phyloP scores from a whole-genome alignment of 2,113 vertebrate genomes.

The Smithornis capensis region DNA sequence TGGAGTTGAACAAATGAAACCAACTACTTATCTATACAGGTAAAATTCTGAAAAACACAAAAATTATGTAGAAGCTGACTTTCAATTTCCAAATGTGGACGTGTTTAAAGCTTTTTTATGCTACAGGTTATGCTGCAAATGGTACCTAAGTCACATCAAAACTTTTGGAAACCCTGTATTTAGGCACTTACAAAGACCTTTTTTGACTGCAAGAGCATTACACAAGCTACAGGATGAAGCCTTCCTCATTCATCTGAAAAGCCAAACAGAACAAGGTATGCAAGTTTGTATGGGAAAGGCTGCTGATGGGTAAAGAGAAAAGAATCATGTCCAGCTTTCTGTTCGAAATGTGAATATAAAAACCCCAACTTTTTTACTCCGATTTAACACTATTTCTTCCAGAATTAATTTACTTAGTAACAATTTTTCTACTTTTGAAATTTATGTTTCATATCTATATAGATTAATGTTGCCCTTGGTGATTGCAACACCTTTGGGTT shows the following conservation, averaged over 20 bases:
- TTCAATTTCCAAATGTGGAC: not conserved
- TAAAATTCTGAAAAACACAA: not conserved
- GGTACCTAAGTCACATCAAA: not conserved
- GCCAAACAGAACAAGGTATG: not conserved
- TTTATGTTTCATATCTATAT: not conserved
- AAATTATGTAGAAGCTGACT: not conserved
- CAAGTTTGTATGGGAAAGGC: not conserved
- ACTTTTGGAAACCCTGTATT: not conserved
- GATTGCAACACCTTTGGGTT: not conserved
- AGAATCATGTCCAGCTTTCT: not conserved
- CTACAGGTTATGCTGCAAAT: not conserved
- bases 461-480: not conserved
- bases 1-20: not conserved
- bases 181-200: not conserved
- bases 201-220: not conserved
- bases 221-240: not conserved
- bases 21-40: not conserved
- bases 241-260: not conserved
- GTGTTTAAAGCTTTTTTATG: not conserved
- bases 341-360: not conserved
- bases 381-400: not conserved
- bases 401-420: not conserved
- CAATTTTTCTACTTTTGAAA: not conserved
- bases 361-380: accelerated
- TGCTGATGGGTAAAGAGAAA: not conserved